These are phyloP conservation scores for Scolopax bukidnonensis DNA, from an alignment of 2,797 vertebrate species.

Conservation along the genomic window DNA sequence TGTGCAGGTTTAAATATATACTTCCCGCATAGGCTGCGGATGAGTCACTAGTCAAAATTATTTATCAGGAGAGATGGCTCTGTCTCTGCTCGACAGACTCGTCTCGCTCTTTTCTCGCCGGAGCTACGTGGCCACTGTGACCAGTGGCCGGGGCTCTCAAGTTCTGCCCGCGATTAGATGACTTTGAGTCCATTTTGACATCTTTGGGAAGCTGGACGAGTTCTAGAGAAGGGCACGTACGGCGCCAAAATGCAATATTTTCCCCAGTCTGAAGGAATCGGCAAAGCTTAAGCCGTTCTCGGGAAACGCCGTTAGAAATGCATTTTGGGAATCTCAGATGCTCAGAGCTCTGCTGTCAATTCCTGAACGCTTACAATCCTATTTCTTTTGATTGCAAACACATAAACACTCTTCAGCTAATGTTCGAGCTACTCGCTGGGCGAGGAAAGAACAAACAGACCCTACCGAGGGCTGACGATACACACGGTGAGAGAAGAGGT, in stretches of 20 bases:
- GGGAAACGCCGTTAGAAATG: not conserved
- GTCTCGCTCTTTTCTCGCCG: conserved; percentile 32
- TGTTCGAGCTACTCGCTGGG: not conserved
- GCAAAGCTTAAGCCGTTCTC: not conserved
- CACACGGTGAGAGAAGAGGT: not conserved
- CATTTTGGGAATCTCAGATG: not conserved
- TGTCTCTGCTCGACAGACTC: conserved; percentile 11
- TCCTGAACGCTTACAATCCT: not conserved
- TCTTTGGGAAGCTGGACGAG: not conserved
- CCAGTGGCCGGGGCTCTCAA: not conserved
- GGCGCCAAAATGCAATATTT: rapidly evolving
- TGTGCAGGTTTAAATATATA: conserved; percentile 42
- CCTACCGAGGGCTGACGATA: not conserved
- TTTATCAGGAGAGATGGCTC: conserved; percentile 67
- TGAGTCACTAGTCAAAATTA: conserved; percentile 76
- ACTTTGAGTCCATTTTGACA: not conserved
- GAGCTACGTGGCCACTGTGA: not conserved
- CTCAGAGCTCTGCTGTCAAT: not conserved
- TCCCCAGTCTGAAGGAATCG: rapidly evolving
- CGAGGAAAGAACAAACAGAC: not conserved
- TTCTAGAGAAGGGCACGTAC: rapidly evolving
- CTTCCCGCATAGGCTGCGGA: conserved; percentile 66
- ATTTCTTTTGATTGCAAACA: not conserved
- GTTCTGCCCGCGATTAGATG: not conserved
- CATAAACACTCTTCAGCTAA: not conserved